Evolutionary conservation across 2,113 vertebrate genomes (phyloP).

Genomic region (Crotalus tigris): DNA sequence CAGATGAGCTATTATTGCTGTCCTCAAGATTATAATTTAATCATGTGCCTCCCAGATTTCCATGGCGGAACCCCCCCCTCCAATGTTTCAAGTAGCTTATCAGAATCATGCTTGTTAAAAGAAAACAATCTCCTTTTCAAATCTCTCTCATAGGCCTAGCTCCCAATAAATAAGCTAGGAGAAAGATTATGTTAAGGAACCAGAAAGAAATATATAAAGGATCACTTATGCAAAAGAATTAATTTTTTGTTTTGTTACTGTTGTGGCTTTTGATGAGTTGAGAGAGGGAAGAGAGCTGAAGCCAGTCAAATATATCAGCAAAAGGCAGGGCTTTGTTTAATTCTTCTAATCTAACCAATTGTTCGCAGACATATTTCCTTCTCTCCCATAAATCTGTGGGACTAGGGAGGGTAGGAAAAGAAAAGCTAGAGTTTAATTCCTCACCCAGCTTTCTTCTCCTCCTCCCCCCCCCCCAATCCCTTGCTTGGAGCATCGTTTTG

Average conservation of each 20-base stretch:
- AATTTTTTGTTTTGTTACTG: not conserved
- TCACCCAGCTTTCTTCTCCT: not conserved
- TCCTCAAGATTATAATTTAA: not conserved
- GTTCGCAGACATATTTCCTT: not conserved
- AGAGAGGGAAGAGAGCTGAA: not conserved
- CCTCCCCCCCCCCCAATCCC: fast-evolving
- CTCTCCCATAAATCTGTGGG: not conserved
- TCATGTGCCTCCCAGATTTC: not conserved
- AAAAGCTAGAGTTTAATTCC: not conserved
- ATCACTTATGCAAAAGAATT: not conserved
- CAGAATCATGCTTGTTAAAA: not conserved
- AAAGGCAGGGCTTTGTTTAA: not conserved
- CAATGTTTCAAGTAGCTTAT: not conserved
- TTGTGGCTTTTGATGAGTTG: not conserved
- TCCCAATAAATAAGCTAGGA: not conserved
- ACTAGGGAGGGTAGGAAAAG: not conserved
- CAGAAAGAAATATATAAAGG: not conserved
- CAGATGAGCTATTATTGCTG: not conserved
- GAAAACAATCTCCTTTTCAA: not conserved
- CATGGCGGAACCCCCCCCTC: not conserved
- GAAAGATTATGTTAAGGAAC: not conserved
- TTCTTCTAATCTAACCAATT: not conserved
- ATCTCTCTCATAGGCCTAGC: not conserved
- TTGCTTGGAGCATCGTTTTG: not conserved
- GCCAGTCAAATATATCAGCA: not conserved